These are phyloP conservation scores for Catostomus latipinnis DNA, from an alignment of 2,797 vertebrate species.

Conservation along the genomic window DNA sequence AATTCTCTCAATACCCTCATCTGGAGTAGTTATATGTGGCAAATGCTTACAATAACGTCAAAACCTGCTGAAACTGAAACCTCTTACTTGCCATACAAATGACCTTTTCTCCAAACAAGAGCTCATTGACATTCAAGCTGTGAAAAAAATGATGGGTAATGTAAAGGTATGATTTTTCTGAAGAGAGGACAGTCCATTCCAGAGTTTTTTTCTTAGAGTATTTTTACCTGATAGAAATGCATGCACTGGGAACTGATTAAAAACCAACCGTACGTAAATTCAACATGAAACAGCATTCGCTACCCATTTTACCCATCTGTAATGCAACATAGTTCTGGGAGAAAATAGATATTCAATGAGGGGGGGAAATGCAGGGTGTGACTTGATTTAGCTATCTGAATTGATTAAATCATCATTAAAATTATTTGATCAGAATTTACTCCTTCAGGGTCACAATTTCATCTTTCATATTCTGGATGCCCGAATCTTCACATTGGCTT, in stretches of 20 bases:
- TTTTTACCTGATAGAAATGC: slow-evolving; percentile 64
- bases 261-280: slow-evolving; percentile 63
- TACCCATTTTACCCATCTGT: background rate
- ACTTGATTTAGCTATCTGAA: background rate
- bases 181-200: background rate
- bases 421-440: too few species aligned
- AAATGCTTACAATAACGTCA: slow-evolving; percentile 14
- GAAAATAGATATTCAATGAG: background rate
- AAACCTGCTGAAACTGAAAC: slow-evolving; percentile 14
- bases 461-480: too few species aligned
- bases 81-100: slow-evolving; percentile 18
- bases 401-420: too few species aligned
- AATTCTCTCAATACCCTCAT: background rate
- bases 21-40: background rate
- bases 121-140: slow-evolving; percentile 24
- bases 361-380: too few species aligned
- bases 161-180: slow-evolving; percentile 16
- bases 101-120: slow-evolving; percentile 34
- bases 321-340: background rate
- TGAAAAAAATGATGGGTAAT: slow-evolving; percentile 27
- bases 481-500: too few species aligned
- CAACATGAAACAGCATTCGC: background rate
- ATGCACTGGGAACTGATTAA: slow-evolving; percentile 71
- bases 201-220: slow-evolving; percentile 38
- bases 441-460: too few species aligned